These are phyloP conservation scores for Bombus confusus DNA, from an alignment of 1,140 invertebrate species.

Conservation along the genomic window DNA sequence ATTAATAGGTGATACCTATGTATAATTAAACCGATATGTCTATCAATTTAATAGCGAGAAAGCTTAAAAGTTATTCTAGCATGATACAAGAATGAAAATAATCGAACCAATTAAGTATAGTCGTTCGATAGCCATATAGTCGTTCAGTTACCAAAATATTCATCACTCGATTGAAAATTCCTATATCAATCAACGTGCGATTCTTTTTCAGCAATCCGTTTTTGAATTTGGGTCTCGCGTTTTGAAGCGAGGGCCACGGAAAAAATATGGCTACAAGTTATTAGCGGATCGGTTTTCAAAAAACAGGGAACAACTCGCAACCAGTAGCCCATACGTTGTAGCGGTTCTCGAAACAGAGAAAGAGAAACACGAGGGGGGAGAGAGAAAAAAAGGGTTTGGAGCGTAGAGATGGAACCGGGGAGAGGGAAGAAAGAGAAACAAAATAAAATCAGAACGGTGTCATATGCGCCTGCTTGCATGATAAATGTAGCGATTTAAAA, in stretches of 20 bases:
- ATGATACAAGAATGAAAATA: background rate
- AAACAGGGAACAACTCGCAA: slow-evolving; percentile 47
- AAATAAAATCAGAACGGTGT: slow-evolving; percentile 83
- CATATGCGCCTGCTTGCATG: slow-evolving; percentile 83
- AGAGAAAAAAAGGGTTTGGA: slow-evolving; percentile 72
- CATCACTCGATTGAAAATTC: background rate
- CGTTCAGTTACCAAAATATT: background rate
- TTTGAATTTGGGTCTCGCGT: background rate
- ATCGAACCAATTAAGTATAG: background rate
- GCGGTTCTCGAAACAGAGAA: background rate
- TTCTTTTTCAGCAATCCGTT: background rate
- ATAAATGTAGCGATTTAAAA: slow-evolving; percentile 84
- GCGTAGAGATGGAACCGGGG: slow-evolving; percentile 24
- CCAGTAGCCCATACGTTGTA: slow-evolving; percentile 48
- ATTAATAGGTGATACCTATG: background rate
- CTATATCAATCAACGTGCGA: background rate
- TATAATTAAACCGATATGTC: background rate
- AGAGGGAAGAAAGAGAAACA: slow-evolving; percentile 73
- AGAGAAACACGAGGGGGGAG: background rate
- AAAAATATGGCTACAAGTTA: slow-evolving; percentile 35
- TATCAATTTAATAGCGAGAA: background rate
- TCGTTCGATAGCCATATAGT: background rate
- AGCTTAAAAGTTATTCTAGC: background rate
- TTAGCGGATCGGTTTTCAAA: slow-evolving; percentile 41
- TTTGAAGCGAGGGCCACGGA: background rate